phyloP scores from a whole-genome alignment of 2,113 vertebrate species.

The Butorides virescens region DNA sequence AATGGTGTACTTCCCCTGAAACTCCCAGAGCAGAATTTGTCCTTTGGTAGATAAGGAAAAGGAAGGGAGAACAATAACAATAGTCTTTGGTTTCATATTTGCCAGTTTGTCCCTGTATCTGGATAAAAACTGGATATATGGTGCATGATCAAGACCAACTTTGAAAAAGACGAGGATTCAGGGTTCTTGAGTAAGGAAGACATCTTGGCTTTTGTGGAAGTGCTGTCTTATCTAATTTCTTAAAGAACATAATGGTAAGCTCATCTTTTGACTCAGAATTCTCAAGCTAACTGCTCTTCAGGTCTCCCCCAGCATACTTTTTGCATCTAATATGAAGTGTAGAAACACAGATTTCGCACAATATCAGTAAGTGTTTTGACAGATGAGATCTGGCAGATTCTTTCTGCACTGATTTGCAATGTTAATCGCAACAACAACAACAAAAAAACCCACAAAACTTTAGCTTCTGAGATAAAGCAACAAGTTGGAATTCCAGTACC shows the following conservation, averaged over 20 bases:
- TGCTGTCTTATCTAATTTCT: neutral
- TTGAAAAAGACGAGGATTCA: neutral
- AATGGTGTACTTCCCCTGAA: neutral
- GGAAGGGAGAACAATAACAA: neutral
- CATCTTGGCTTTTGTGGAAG: neutral
- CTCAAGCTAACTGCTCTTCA: constrained; percentile 21
- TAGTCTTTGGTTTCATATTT: neutral
- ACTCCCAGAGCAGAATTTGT: neutral
- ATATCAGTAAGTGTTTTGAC: constrained; percentile 47
- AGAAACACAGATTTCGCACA: neutral
- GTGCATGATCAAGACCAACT: neutral
- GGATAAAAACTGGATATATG: neutral
- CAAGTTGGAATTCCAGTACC: neutral
- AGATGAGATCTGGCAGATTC: constrained; percentile 45
- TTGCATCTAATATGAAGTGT: neutral
- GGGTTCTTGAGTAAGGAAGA: neutral
- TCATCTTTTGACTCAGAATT: constrained; percentile 10
- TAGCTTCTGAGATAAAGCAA: neutral
- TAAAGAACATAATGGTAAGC: neutral
- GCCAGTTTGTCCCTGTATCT: neutral
- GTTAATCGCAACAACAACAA: neutral
- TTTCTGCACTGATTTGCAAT: neutral
- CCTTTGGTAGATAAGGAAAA: neutral
- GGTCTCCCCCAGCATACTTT: neutral
- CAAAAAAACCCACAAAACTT: neutral